Percentiles rank a stretch among this genome's conserved stretches.
phyloP scores from a whole-genome alignment of 2,113 vertebrate genomes.

The Silurus asotus region DNA sequence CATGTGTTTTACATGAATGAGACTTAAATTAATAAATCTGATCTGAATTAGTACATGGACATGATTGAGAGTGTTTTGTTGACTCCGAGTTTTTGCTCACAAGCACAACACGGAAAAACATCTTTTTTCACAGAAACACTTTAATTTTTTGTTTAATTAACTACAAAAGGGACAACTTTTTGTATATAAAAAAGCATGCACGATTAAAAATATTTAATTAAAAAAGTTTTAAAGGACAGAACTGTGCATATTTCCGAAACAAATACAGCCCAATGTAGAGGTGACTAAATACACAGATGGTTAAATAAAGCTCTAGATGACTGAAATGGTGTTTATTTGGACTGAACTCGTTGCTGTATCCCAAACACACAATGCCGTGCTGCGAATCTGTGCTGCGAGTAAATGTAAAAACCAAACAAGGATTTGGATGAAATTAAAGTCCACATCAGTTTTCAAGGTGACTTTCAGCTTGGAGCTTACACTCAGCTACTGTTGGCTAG shows the following conservation, averaged over 20 bases:
- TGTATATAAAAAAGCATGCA: too few species aligned
- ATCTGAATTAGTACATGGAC: too few species aligned
- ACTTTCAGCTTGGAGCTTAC: conserved; percentile 61
- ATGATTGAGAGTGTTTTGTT: too few species aligned
- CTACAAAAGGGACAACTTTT: neutral
- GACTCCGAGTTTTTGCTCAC: too few species aligned
- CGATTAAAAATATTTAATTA: too few species aligned
- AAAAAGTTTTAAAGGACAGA: neutral
- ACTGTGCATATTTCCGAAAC: neutral
- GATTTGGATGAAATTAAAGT: conserved; percentile 65
- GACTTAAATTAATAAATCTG: too few species aligned
- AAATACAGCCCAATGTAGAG: neutral
- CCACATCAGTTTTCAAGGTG: conserved; percentile 71
- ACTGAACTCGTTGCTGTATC: neutral
- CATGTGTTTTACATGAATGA: too few species aligned
- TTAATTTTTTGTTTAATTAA: too few species aligned
- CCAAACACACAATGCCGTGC: neutral
- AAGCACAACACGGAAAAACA: too few species aligned
- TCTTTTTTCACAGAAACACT: too few species aligned
- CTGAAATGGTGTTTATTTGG: neutral
- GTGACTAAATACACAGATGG: conserved; percentile 5
- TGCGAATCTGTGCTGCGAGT: conserved; percentile 27
- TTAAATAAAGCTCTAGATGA: conserved; percentile 20
- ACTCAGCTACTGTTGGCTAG: conserved; percentile 70
- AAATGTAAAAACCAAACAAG: conserved; percentile 57